Base-by-base conservation (phyloP, 2,113 vertebrate species). In the mouse (Mus musculus) region DNA sequence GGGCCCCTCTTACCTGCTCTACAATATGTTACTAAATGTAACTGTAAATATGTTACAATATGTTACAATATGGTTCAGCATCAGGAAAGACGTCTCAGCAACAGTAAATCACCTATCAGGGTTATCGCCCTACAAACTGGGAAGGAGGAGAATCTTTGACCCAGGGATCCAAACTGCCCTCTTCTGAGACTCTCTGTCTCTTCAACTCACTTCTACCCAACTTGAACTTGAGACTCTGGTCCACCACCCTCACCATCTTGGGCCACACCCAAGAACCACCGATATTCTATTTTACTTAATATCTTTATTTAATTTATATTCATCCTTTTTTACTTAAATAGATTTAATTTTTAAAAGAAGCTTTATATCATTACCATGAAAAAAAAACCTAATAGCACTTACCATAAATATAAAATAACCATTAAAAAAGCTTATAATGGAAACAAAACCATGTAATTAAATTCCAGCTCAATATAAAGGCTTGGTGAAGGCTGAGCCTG, bases 331-430 rank as follows among this genome's bases (percentile, higher is more conserved):
- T 84, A 95, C 93, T 97, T 96, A 96, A 88, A 95, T 80, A 93
- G 95, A 97, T 97, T 97, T 98, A 97, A 97, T 97, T 97, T 98
- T 97, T 97, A 95, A 97, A 97, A 93, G 93, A 96, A 97, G 94
- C 94, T 95, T 97, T 91, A 89, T 96, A 61, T 97, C 95, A 95
- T 96, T 97, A 93, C 95, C 93, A 96, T 88, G 96, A 95, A 95
- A 91, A 95, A 94, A 94, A 90, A 97, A 98, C 95, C 96, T 96
- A 98, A 98, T 97, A 96, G 97, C 95, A 96, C 95, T 97, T 98
- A 98, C 97, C 97, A 97, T 96, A 97, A 97, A 97, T 97, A 96
- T 84, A 80, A 97, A 97, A 97, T 97, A 97, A 96, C 91, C 86
- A 88, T 96, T 87, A 36, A 96, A 96, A 97, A 96, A 94, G 80